These are phyloP conservation scores for Himantopus leucocephalus DNA, from an alignment of 2,113 vertebrate genomes.

Conservation along the genomic window DNA sequence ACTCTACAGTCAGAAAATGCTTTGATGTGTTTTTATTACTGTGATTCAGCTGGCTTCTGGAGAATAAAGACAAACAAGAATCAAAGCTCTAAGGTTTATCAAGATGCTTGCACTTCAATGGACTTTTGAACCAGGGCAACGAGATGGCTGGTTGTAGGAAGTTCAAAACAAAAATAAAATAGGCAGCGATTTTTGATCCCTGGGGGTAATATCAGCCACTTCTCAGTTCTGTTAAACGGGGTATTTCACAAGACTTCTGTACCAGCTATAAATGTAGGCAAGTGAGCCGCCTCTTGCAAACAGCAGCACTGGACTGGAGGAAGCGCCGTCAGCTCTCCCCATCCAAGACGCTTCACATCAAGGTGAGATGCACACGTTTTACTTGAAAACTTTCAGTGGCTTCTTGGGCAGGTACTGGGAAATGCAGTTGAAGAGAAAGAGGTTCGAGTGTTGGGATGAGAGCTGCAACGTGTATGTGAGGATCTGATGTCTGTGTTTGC, in stretches of 20 bases:
- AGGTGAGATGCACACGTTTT: background rate
- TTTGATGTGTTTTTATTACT: background rate
- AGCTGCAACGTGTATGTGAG: rapidly evolving
- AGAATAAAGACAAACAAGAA: background rate
- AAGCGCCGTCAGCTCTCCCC: background rate
- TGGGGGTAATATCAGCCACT: background rate
- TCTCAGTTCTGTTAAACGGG: background rate
- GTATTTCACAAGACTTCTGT: background rate
- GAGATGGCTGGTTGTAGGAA: background rate
- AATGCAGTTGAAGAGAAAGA: background rate
- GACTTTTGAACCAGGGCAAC: background rate
- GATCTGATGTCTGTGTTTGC: background rate
- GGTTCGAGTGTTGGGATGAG: background rate
- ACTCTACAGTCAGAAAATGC: background rate
- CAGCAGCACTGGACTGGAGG: rapidly evolving
- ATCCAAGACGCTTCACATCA: background rate
- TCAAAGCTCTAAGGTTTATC: background rate
- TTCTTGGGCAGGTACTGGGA: background rate
- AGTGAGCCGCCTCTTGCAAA: rapidly evolving
- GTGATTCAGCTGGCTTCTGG: background rate
- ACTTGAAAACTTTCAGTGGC: background rate
- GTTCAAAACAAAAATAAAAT: background rate
- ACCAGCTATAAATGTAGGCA: background rate
- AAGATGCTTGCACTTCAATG: rapidly evolving
- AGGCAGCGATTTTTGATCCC: background rate